Evolutionary conservation across 2,888 invertebrate genomes (phyloP), one percentile per base, ranked within the genome.

Genomic region (Caenorhabditis sinica): DNA sequence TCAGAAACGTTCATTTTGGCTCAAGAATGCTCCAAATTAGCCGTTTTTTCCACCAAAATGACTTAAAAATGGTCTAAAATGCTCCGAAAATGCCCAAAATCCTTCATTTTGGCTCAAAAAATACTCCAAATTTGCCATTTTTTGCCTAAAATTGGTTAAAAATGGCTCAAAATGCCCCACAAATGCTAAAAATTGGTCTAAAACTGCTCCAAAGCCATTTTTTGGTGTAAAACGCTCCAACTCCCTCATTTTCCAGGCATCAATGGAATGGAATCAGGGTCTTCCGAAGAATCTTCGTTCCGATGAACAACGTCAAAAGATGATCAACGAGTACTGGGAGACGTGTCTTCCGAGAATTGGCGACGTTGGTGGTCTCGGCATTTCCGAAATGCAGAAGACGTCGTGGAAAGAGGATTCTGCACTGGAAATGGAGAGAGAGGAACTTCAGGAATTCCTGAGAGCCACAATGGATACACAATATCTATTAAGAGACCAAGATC

Each of bases 281-380:
- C 15, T 68, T 6, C 5, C 23, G 2, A 9, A 15, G 33, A 9
- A 5, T 1, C 25, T 23, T 25, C 30, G n/a, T n/a, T n/a, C 5
- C 17, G 9, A 20, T 1, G 6, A 9, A 2, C 13, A 15, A 9
- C 40, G 40, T 2, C 13, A 2, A 13, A 11, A 6, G 13, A 13
- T 13, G 13, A 13, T 82, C 11, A 11, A 17, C 0, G 28, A 33
- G 2, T 75, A 71, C 9, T 83, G 83, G 83, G 15, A 74, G 2
- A n/a, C 40, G 0, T 9, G n/a, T 28, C 3, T 74, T 23, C 83
- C 83, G 2, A 53, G 83, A 51, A 83, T 83, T 51, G 83, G 83
- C 1, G 83, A 83, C 60, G 4, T 15, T 5, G 43, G 49, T 1
- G 82, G 25, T 0, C 20, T 56, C 0, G 82, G 82, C 20, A 69